Percentiles rank a stretch among this genome's conserved stretches.
Evolutionary conservation across 2,888 invertebrate genomes (phyloP).

Genomic region (Xestia xanthographa): DNA sequence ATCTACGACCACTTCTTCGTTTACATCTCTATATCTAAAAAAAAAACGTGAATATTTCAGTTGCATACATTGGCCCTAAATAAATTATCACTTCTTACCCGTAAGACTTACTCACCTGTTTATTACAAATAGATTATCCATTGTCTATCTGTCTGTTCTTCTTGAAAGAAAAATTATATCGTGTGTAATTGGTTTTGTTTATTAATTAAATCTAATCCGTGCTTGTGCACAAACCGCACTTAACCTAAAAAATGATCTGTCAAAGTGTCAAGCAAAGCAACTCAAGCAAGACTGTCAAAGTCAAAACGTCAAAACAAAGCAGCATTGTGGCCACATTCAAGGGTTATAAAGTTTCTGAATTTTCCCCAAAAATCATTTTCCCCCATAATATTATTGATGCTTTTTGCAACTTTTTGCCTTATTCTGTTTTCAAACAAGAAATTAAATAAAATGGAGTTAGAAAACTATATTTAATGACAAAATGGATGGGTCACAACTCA

Average conservation of each 20-base stretch:
- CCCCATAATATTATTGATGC: too few relatives aligned
- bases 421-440: neutral
- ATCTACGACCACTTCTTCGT: conserved; percentile 75
- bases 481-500: too few relatives aligned
- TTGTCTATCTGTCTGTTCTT: conserved; percentile 66
- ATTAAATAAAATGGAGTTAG: neutral
- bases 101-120: conserved; percentile 89
- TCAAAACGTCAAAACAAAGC: conserved; percentile 26
- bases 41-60: conserved; percentile 13
- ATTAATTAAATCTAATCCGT: neutral
- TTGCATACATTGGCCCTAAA: neutral
- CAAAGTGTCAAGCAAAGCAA: too few relatives aligned
- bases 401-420: neutral
- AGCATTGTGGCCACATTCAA: neutral
- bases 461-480: too few relatives aligned
- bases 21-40: conserved; percentile 87
- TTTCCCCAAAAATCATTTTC: neutral
- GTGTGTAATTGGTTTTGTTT: neutral
- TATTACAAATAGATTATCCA: conserved; percentile 93
- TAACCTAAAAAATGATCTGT: conserved; percentile 27
- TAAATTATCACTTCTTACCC: neutral
- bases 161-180: neutral
- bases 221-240: neutral
- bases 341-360: neutral
- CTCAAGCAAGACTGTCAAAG: neutral